phyloP scores from a whole-genome alignment of 1,140 invertebrate genomes.

The Chironomus striatipennis region DNA sequence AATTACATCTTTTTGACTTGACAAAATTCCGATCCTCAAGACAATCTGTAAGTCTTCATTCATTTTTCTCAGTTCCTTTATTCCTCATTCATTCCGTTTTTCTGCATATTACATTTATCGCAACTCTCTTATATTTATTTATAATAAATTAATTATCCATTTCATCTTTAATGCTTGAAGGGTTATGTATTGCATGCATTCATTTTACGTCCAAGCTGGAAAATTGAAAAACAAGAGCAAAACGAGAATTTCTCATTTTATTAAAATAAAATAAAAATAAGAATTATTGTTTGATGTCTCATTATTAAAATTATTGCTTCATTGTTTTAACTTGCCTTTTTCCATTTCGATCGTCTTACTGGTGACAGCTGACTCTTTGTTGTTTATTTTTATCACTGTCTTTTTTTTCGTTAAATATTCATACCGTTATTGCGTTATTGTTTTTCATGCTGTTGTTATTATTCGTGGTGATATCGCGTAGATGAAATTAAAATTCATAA shows the following conservation, averaged over 20 bases:
- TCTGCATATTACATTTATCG: too few species aligned
- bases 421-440: too few species aligned
- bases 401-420: too few species aligned
- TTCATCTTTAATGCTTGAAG: constrained; percentile 12
- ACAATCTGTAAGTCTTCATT: not conserved
- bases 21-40: too few species aligned
- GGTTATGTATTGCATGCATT: not conserved
- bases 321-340: not conserved
- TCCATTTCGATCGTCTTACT: not conserved
- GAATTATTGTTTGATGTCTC: constrained; percentile 21
- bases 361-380: constrained; percentile 16
- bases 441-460: not conserved
- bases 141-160: constrained; percentile 15
- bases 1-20: too few species aligned
- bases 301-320: constrained; percentile 22
- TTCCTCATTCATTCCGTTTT: not conserved
- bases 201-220: not conserved
- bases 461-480: not conserved
- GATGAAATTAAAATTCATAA: too few species aligned
- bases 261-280: not conserved
- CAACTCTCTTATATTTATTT: not conserved
- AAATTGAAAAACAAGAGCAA: not conserved
- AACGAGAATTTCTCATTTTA: not conserved
- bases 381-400: constrained; percentile 17
- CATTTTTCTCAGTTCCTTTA: not conserved